A percentile compares a stretch with the other conserved stretches of the same genome.
phyloP scores from a whole-genome alignment of 2,797 vertebrate species.

The Melopsittacus undulatus region DNA sequence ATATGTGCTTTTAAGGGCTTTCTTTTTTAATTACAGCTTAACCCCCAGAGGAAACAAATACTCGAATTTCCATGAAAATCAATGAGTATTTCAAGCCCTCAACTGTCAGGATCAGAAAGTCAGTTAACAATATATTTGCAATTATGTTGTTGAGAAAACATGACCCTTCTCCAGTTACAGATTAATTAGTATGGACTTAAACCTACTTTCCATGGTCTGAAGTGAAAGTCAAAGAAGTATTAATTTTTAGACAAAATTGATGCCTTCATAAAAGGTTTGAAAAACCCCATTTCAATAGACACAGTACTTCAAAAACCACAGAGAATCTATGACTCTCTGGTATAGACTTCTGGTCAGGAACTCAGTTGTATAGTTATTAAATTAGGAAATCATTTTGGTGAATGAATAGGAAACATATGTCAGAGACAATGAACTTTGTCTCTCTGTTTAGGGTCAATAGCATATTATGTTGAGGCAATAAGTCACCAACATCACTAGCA shows the following conservation, averaged over 20 bases:
- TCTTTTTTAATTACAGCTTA: constrained; percentile 49
- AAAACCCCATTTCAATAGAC: not conserved
- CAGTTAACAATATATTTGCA: constrained; percentile 8
- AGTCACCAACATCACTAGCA: not conserved
- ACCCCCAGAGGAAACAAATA: constrained; percentile 33
- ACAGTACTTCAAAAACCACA: not conserved
- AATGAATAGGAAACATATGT: not conserved
- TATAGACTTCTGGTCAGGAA: not conserved
- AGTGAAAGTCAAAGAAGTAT: not conserved
- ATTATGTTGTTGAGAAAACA: not conserved
- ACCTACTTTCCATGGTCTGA: not conserved
- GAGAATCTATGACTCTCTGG: not conserved
- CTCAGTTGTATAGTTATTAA: not conserved
- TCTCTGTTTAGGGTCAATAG: not conserved
- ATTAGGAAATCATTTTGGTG: not conserved
- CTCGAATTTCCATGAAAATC: constrained; percentile 48
- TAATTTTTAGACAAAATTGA: not conserved
- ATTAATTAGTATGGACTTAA: not conserved
- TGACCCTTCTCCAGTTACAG: not conserved
- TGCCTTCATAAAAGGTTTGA: not conserved
- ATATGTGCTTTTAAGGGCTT: constrained; percentile 46
- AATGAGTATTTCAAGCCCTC: constrained; percentile 32
- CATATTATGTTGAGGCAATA: not conserved
- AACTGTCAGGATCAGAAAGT: constrained; percentile 34
- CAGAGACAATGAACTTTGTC: not conserved